Base-by-base conservation (phyloP, 2,888 invertebrate species). In the Urechis unicinctus region DNA sequence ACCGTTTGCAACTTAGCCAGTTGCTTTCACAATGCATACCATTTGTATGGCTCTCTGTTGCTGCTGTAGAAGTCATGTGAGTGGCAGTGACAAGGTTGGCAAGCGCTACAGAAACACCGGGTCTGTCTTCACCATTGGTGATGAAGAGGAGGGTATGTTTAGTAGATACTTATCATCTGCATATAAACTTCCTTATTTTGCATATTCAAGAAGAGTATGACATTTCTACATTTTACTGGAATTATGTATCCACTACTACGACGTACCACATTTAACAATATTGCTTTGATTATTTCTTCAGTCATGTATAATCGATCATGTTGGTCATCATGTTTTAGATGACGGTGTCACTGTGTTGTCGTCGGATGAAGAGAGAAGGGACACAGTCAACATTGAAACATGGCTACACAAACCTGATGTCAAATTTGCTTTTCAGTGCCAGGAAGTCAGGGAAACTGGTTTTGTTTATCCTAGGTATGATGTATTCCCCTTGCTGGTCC, bases 41-140 rank as follows among this genome's bases (percentile, higher is more conserved):
- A 36, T 36, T 36, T 13, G 36, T 17, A 36, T 36, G 17, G 9
- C 36, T 13, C 17, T 36, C 9, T 36, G 9, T 36, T 17, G 9
- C 9, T 17, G 36, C 36, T 13, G 9, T 17, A 36, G 36, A 17
- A 77, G 79, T 70, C 91, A 91, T 74, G 92, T 94, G 2, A 91
- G 88, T 53, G 88, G 88, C 63, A 84, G 82, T 56, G 91, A 92
- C 70, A 86, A 86, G 73, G 66, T 71, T 25, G 88, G 89, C 28
- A 91, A 88, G 78, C 84, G 89, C 45, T 92, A 93, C 75, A 84
- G 92, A 66, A 91, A 91, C 79, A 88, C 90, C 55, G 88, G 89
- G 0, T 91, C 92, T 5, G 91, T 95, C 6, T 96, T 96, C 75
- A 91, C 91, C 75, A 92, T 95, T 71, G 92, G 91, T 68, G 94